phyloP scores from a whole-genome alignment of 2,797 vertebrate genomes.

The Oreochromis grahami region DNA sequence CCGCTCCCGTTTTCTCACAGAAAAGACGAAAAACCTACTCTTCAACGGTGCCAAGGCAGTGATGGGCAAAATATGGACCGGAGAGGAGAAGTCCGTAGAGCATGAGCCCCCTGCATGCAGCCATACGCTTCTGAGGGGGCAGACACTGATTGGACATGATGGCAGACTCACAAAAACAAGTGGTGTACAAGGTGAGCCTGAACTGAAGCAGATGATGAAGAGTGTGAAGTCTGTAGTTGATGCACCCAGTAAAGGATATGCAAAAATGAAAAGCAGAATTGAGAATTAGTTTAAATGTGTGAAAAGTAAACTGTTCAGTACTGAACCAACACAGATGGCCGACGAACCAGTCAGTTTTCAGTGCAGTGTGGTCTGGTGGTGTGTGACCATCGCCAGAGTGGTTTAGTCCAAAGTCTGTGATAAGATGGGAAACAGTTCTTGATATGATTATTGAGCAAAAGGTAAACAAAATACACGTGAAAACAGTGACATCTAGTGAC shows the following conservation, averaged over 20 bases:
- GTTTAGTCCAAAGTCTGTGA: neutral
- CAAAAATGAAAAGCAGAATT: neutral
- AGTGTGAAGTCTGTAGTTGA: neutral
- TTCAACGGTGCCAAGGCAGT: conserved; percentile 75
- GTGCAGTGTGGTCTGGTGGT: neutral
- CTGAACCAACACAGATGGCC: neutral
- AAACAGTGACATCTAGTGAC: neutral
- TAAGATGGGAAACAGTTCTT: neutral
- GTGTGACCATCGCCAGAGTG: too few relatives aligned
- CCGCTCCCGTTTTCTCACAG: conserved; percentile 22
- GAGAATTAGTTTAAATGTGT: neutral
- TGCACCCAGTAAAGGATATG: neutral
- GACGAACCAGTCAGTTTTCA: neutral
- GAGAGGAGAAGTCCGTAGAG: conserved; percentile 29
- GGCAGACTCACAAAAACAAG: conserved; percentile 64
- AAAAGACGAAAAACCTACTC: conserved; percentile 76
- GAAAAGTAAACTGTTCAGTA: neutral
- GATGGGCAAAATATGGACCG: conserved; percentile 70
- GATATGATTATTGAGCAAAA: neutral
- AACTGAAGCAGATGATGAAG: neutral
- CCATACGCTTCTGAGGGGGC: conserved; percentile 71
- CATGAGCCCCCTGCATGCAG: neutral
- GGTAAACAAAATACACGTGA: neutral
- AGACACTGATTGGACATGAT: conserved; percentile 75
- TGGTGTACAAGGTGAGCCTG: conserved; percentile 52